Evolutionary conservation across 2,888 invertebrate species (phyloP).

Genomic region (Rutpela maculata): DNA sequence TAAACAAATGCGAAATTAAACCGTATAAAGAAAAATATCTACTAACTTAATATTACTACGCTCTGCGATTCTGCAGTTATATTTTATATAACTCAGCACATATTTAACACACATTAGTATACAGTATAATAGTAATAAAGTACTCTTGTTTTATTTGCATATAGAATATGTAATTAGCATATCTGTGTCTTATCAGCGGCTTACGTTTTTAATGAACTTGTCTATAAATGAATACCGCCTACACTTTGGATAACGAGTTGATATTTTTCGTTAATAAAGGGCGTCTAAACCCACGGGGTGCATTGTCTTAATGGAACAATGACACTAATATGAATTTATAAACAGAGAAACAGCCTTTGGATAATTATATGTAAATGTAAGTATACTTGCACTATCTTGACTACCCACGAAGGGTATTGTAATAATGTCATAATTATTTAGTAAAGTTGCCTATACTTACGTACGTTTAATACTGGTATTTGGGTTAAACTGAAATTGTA

Average conservation of each 20-base stretch:
- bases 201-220: constrained; percentile 30
- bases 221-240: constrained; percentile 32
- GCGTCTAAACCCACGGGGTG: constrained; percentile 58
- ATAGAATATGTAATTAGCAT: constrained; percentile 33
- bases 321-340: constrained; percentile 63
- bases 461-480: constrained; percentile 10
- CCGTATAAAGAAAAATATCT: too few species aligned
- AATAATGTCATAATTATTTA: constrained; percentile 35
- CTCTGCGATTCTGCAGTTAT: not conserved
- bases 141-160: constrained; percentile 22
- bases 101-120: constrained; percentile 5
- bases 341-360: constrained; percentile 51
- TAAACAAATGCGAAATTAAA: too few species aligned
- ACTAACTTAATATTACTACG: too few species aligned
- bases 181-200: constrained; percentile 33
- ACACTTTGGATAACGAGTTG: constrained; percentile 31
- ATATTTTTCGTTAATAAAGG: constrained; percentile 49
- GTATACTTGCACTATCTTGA: constrained; percentile 56
- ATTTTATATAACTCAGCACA: not conserved
- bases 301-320: constrained; percentile 64
- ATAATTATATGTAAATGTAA: constrained; percentile 48
- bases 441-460: constrained; percentile 27
- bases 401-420: constrained; percentile 47
- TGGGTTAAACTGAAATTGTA: constrained; percentile 18
- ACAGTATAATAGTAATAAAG: constrained; percentile 8